phyloP scores from a whole-genome alignment of 2,797 vertebrate genomes.

The Sternotherus odoratus region DNA sequence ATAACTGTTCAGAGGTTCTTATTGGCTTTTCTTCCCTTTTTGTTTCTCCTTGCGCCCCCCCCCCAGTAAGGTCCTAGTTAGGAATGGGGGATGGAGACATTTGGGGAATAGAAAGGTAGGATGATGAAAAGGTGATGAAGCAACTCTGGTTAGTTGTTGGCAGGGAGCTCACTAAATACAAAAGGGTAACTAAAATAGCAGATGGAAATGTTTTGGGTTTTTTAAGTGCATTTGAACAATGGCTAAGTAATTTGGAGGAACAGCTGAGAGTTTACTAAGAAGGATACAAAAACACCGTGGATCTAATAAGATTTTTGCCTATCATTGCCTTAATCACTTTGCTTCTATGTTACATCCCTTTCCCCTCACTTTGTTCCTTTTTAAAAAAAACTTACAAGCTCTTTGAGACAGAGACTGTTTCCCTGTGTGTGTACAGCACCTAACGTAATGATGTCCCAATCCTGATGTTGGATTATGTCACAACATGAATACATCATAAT shows the following conservation, averaged over 20 bases:
- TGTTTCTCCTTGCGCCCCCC: background rate
- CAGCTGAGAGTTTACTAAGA: background rate
- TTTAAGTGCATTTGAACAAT: background rate
- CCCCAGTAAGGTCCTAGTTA: background rate
- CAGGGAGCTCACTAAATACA: no score
- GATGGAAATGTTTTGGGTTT: background rate
- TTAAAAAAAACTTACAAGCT: background rate
- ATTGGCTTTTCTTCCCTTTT: background rate
- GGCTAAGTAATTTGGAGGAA: slow-evolving; percentile 13
- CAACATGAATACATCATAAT: slow-evolving; percentile 38
- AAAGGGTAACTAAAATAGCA: background rate
- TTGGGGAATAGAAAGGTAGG: background rate
- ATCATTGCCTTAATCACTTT: slow-evolving; percentile 25
- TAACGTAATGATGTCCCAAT: background rate
- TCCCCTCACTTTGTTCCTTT: background rate
- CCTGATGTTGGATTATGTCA: background rate
- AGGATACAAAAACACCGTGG: slow-evolving; percentile 11
- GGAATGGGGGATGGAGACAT: background rate
- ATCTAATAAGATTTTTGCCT: slow-evolving; percentile 15
- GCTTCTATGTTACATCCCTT: background rate
- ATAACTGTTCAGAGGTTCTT: background rate
- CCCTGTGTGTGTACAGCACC: background rate
- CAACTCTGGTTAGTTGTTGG: background rate
- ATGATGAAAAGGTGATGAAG: background rate
- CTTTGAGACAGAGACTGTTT: background rate